Conservation (phyloP, 2,797 vertebrate species). For the Cryptoprocta ferox region DNA sequence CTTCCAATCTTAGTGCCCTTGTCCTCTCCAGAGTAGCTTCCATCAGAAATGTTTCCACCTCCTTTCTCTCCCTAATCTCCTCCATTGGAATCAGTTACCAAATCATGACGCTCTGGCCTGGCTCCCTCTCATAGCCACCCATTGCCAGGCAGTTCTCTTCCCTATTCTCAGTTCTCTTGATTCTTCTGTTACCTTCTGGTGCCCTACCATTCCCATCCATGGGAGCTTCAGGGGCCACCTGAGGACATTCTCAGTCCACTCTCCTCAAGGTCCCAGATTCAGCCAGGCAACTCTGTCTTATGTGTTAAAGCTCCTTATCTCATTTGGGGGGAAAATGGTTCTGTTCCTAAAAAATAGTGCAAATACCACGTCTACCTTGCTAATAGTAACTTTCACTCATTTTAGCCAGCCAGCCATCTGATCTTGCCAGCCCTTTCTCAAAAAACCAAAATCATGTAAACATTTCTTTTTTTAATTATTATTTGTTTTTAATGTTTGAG, state of each 20-base stretch:
- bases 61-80: neutral
- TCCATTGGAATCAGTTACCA: neutral
- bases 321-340: neutral
- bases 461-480: neutral
- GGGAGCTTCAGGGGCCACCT: too few relatives aligned
- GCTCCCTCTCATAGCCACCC: neutral
- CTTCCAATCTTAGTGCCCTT: neutral
- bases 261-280: neutral
- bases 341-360: neutral
- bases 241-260: rapidly evolving
- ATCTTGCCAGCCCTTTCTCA: neutral
- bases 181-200: neutral
- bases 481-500: too few relatives aligned
- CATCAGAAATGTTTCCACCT: neutral
- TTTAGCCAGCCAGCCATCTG: neutral
- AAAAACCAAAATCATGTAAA: neutral
- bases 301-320: neutral
- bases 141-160: neutral
- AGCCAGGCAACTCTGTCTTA: neutral
- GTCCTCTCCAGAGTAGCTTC: neutral
- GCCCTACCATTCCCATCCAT: neutral
- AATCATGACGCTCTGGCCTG: neutral
- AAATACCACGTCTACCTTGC: neutral
- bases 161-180: neutral
- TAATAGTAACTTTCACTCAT: neutral